These are phyloP conservation scores for Chironomus tepperi DNA, from an alignment of 1,140 invertebrate genomes.

Conservation along the genomic window DNA sequence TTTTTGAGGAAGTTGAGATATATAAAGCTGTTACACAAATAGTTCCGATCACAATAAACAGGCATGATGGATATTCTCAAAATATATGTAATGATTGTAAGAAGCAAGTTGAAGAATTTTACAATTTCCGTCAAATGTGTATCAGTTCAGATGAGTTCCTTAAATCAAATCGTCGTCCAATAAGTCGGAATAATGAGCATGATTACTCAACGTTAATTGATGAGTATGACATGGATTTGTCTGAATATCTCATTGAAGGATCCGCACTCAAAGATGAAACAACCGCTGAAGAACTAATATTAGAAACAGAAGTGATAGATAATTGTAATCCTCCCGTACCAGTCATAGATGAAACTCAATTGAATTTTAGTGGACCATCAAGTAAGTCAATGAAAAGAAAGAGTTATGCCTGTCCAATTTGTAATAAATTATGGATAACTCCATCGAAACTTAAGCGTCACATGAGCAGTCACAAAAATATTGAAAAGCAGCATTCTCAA, in stretches of 20 bases:
- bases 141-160: background rate
- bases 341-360: background rate
- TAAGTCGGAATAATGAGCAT: background rate
- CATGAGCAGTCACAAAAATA: background rate
- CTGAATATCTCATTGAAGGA: background rate
- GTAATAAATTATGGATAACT: background rate
- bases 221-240: background rate
- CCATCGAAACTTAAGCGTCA: conserved; percentile 4
- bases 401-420: background rate
- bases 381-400: background rate
- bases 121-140: background rate
- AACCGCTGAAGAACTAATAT: background rate
- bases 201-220: background rate
- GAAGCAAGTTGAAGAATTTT: background rate
- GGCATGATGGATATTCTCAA: conserved; percentile 1
- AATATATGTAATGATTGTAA: background rate
- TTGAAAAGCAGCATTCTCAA: no score
- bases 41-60: background rate
- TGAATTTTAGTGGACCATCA: background rate
- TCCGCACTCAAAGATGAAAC: background rate
- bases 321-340: background rate
- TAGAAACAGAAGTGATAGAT: background rate
- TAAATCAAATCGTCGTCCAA: background rate
- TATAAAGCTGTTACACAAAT: background rate
- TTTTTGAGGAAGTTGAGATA: background rate